phyloP scores from a whole-genome alignment of 35 echinoderm and acorn worm species.

The Apostichopus japonicus region DNA sequence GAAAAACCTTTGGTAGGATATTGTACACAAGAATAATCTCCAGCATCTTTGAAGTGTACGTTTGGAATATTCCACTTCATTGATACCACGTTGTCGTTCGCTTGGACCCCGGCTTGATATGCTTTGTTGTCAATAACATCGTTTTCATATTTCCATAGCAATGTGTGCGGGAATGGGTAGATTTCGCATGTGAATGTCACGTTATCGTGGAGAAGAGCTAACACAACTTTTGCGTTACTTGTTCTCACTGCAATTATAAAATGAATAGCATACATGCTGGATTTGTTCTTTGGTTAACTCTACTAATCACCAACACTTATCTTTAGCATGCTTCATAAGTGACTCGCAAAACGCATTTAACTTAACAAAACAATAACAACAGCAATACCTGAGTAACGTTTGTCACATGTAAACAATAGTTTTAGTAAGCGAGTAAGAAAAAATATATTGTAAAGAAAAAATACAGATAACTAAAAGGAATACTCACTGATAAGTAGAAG shows the following conservation, averaged over 20 bases:
- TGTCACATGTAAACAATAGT: no score
- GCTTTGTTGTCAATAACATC: not conserved
- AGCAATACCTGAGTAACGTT: not conserved
- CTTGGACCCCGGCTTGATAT: not conserved
- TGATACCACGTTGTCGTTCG: not conserved
- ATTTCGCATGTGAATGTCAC: not conserved
- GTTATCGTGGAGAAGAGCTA: not conserved
- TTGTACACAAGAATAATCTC: not conserved
- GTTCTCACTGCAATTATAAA: not conserved
- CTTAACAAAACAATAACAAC: not conserved
- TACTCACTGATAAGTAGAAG: no score
- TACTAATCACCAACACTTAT: not conserved
- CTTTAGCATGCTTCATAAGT: not conserved
- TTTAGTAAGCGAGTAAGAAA: no score
- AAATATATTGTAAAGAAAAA: no score
- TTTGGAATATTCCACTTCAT: not conserved
- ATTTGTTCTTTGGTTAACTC: not conserved
- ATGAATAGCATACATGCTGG: not conserved
- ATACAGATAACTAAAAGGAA: no score
- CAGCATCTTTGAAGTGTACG: not conserved
- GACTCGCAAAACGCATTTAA: not conserved
- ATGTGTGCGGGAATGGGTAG: not conserved
- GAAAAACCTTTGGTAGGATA: not conserved
- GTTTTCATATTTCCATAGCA: not conserved
- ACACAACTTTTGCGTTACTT: not conserved